Conservation (phyloP, 1,140 invertebrate genomes). For the Euura lappo region DNA sequence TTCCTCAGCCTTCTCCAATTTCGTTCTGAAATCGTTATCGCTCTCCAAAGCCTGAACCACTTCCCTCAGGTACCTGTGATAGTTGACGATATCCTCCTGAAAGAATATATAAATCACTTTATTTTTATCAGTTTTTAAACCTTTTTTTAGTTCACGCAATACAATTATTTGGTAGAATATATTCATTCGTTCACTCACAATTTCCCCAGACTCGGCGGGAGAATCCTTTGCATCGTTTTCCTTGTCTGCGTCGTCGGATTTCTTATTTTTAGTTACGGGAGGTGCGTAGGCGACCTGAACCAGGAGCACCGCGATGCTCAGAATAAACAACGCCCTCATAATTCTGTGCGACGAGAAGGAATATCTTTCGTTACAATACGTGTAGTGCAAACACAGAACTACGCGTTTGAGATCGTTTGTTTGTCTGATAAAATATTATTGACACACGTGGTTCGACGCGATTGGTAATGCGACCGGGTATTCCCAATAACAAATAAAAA, state of each 20-base stretch:
- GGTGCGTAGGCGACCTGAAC: constrained; percentile 48
- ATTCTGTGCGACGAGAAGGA: no score
- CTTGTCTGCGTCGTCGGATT: constrained; percentile 26
- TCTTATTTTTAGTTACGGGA: constrained; percentile 43
- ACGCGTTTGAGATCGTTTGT: no score
- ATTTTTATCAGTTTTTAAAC: constrained; percentile 4
- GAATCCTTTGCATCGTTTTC: constrained; percentile 25
- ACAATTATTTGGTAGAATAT: not conserved
- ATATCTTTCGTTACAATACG: no score
- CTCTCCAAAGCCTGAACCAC: constrained; percentile 85
- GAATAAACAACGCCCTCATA: not conserved
- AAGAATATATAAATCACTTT: constrained; percentile 11
- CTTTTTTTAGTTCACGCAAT: not conserved
- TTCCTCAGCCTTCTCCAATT: constrained; percentile 81
- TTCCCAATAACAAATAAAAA: no score
- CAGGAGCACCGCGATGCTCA: constrained; percentile 1
- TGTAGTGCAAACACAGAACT: no score
- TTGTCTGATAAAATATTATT: no score
- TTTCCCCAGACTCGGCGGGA: constrained; percentile 25
- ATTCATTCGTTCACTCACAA: constrained; percentile 24
- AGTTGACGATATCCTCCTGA: constrained; percentile 68
- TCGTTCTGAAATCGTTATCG: constrained; percentile 81
- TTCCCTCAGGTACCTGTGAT: constrained; percentile 86
- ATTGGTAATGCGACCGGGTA: no score
- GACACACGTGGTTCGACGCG: no score